These are phyloP conservation scores for Chloroceryle aenea DNA, from an alignment of 2,113 vertebrate species.

Conservation along the genomic window DNA sequence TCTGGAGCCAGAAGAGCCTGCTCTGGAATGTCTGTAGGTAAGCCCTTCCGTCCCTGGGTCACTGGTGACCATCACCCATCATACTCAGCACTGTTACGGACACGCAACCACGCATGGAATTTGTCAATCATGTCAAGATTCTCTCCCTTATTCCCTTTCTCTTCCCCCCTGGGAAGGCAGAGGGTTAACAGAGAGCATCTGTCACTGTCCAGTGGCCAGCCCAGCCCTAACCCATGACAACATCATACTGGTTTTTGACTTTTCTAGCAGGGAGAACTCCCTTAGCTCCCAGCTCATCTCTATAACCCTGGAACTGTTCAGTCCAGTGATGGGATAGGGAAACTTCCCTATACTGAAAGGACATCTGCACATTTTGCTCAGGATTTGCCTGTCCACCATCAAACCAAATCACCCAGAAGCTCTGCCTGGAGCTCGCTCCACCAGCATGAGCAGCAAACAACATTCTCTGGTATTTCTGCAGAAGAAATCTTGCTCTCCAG, in stretches of 20 bases:
- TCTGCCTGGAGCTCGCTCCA: neutral
- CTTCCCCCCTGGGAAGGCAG: no score
- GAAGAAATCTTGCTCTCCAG: neutral
- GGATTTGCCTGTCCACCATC: neutral
- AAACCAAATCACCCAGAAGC: neutral
- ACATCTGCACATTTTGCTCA: neutral
- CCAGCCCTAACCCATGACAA: no score
- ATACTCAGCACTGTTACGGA: neutral
- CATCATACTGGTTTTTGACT: neutral
- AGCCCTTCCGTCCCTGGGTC: neutral
- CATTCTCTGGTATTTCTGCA: neutral
- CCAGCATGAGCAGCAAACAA: neutral
- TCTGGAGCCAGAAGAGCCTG: neutral
- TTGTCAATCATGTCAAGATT: neutral
- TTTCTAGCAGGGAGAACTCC: neutral
- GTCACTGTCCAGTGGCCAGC: no score
- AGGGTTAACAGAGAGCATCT: no score
- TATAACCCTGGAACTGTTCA: neutral
- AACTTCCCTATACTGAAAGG: neutral
- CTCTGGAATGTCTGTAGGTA: neutral
- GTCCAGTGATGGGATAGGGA: neutral
- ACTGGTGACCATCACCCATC: neutral
- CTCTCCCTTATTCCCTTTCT: no score
- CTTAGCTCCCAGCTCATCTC: neutral
- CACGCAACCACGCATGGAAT: rapidly evolving